Evolutionary conservation across 2,797 vertebrate species (phyloP), one percentile per base, ranked within the genome.

Genomic region (Chelon labrosus): DNA sequence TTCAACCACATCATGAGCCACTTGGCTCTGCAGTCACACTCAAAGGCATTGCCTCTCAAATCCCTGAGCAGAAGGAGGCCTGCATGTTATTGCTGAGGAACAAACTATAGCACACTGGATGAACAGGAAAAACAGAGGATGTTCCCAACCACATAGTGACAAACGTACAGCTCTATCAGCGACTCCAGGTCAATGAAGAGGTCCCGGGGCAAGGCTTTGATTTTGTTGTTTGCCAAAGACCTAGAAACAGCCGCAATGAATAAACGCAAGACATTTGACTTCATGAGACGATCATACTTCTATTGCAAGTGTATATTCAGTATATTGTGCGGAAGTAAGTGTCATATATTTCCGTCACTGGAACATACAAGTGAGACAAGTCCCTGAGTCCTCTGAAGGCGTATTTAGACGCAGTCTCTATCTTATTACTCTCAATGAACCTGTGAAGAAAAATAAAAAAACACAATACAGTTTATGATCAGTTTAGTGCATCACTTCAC

Each of bases 1-100:
- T 97, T 98, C 91, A 99, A 86, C 98, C 98, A 99, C 77, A 87
- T 92, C 94, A 98, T 98, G 89, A 99, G 88, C 98, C 98, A 99
- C 90, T 99, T 99, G 77, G 96, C 95, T 81, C 97, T 96, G 91
- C 98, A 99, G 93, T 99, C 97, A 75, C 98, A 99, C 86, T 99
- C 96, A 85, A 99, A 97, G 75, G 95, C 95, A 91, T 99, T 99
- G 70, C 98, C 98, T 87, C 98, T 95, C 92, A 99, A 94, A 87
- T 99, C 98, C 88, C 98, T 99, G 92, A 64, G 66, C 53, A 41
- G 49, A 47, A 73, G 13, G 54, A 73, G 41, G 1, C 67, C 54
- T 38, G 22, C 12, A n/a, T 31, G 59, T 79, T 53, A 88, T 38
- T 3, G 37, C 68, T 60, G 13, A 44, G 37, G 25, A 39, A 14